phyloP scores from a whole-genome alignment of 2,113 vertebrate species.

The Pimephales promelas region DNA sequence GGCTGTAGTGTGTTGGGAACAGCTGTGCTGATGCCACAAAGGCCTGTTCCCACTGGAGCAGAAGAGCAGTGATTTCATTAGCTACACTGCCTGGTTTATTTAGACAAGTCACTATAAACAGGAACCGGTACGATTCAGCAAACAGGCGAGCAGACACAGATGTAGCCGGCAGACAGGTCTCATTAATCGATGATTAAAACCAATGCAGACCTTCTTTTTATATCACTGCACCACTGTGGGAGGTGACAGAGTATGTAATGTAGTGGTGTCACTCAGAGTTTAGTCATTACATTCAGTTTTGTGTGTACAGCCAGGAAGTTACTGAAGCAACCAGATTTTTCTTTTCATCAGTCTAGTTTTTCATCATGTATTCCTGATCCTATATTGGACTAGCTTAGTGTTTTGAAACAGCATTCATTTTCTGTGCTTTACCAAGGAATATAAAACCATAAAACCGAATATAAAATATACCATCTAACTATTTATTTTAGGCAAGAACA shows the following conservation, averaged over 20 bases:
- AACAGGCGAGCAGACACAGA: constrained; percentile 83
- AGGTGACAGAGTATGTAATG: constrained; percentile 28
- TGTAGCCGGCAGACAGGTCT: constrained; percentile 82
- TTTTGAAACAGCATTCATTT: neutral
- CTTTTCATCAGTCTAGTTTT: neutral
- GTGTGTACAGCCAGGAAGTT: neutral
- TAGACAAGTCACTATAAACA: constrained; percentile 75
- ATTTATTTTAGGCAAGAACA: neutral
- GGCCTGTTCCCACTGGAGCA: constrained; percentile 25
- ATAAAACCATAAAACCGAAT: neutral
- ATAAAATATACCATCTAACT: neutral
- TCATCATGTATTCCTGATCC: too few relatives aligned
- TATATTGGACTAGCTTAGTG: neutral
- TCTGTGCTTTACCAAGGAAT: neutral
- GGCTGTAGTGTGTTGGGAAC: neutral
- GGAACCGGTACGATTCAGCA: constrained; percentile 81
- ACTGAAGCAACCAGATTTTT: neutral
- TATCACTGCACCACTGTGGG: constrained; percentile 31
- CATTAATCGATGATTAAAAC: constrained; percentile 89
- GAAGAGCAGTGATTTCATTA: constrained; percentile 55
- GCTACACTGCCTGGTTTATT: constrained; percentile 61
- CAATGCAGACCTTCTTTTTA: constrained; percentile 64
- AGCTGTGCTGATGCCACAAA: constrained; percentile 46
- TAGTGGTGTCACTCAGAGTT: neutral
- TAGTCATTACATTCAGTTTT: neutral